Evolutionary conservation across 2,888 invertebrate species (phyloP).

Genomic region (Oligia latruncula): DNA sequence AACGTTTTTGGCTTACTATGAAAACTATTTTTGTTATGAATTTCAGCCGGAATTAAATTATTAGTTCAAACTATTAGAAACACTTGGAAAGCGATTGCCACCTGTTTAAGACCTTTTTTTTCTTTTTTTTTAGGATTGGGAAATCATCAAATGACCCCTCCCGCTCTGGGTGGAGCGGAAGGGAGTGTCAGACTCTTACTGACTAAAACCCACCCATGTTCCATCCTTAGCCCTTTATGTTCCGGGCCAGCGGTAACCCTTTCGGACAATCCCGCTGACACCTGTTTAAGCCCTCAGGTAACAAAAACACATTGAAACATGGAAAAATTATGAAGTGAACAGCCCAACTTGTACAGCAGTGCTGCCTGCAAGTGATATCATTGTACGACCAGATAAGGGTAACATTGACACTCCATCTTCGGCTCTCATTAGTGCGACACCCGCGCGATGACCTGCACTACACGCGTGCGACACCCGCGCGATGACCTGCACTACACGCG

Average conservation of each 20-base stretch:
- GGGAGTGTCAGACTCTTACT: no score
- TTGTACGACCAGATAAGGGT: constrained; percentile 19
- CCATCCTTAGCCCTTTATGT: no score
- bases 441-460: constrained; percentile 43
- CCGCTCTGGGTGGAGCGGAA: no score
- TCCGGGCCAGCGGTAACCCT: no score
- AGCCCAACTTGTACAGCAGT: not conserved
- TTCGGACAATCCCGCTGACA: no score
- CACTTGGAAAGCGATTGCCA: not conserved
- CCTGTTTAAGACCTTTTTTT: no score
- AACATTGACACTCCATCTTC: constrained; percentile 52
- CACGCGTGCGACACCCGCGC: no score
- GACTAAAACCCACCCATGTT: no score
- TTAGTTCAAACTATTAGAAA: not conserved
- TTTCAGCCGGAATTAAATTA: not conserved
- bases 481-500: constrained; percentile 23
- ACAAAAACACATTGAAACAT: not conserved
- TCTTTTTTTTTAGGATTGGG: no score
- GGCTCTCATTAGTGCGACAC: constrained; percentile 42
- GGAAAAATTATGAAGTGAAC: not conserved
- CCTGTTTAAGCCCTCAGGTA: not conserved
- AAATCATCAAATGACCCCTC: no score
- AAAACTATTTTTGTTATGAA: no score
- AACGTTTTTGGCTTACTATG: not conserved
- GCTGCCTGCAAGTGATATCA: constrained; percentile 36